Conservation (phyloP, 2,888 invertebrate genomes). For the Erebia aethiops region DNA sequence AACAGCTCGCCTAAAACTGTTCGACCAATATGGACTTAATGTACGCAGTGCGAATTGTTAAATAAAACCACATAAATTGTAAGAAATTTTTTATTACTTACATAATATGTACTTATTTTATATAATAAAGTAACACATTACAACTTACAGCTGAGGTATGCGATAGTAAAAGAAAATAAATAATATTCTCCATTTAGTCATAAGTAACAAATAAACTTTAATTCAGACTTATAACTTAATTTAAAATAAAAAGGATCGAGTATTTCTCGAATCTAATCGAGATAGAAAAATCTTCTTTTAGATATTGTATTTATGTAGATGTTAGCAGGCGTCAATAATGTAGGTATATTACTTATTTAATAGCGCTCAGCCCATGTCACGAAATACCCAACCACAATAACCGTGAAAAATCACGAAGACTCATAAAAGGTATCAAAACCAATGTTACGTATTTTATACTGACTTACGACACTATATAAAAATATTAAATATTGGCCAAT, state of each 20-base stretch:
- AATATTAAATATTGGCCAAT: constrained; percentile 13
- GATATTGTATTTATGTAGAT: no score
- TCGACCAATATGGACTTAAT: no score
- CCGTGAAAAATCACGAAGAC: not conserved
- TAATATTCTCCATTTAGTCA: not conserved
- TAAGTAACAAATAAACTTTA: not conserved
- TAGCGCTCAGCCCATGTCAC: no score
- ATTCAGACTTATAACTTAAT: not conserved
- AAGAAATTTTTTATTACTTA: not conserved
- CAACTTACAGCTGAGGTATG: not conserved
- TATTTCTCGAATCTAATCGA: not conserved
- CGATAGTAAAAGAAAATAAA: constrained; percentile 5
- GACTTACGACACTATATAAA: constrained; percentile 1
- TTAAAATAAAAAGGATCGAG: not conserved
- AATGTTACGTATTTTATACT: not conserved
- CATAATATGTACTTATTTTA: not conserved
- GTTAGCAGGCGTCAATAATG: no score
- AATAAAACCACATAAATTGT: constrained; percentile 2
- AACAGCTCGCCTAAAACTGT: no score
- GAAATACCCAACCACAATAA: not conserved
- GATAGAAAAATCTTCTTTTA: not conserved
- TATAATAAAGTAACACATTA: not conserved
- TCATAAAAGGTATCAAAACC: not conserved
- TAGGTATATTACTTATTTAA: no score
- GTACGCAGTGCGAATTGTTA: not conserved